Conservation (phyloP, 1,140 invertebrate species). For the Hyles vespertilio region DNA sequence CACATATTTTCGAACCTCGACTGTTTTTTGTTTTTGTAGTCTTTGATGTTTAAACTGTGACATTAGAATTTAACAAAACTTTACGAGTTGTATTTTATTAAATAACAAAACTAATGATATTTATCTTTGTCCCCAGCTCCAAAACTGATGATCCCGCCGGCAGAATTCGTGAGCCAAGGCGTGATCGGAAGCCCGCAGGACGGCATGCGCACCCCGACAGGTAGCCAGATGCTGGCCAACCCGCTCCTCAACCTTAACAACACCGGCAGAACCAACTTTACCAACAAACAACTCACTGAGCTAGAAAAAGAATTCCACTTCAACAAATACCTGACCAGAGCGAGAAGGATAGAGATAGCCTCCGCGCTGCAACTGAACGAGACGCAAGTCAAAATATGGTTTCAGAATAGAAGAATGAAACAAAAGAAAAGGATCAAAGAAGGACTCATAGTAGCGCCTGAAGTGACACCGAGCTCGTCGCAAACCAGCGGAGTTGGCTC, state of each 20-base stretch:
- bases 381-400: constrained; percentile 95
- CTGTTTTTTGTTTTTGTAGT: no score
- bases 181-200: constrained; percentile 60
- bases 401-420: constrained; percentile 95
- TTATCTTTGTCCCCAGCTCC: constrained; percentile 72
- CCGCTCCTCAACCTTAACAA: constrained; percentile 82
- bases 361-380: constrained; percentile 97
- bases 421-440: constrained; percentile 96
- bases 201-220: constrained; percentile 56
- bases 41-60: no score
- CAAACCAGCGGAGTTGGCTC: constrained; percentile 61
- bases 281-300: constrained; percentile 98
- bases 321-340: constrained; percentile 98
- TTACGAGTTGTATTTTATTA: no score
- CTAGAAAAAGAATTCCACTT: constrained; percentile 99
- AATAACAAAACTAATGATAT: no score
- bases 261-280: constrained; percentile 97
- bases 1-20: no score
- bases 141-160: constrained; percentile 78
- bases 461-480: constrained; percentile 54
- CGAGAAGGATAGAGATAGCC: constrained; percentile 97
- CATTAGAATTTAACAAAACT: no score
- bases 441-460: constrained; percentile 79
- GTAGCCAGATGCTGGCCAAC: constrained; percentile 63
- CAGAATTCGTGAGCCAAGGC: constrained; percentile 66